Conservation (phyloP, 2,888 invertebrate genomes). For the Orchestes rusci region DNA sequence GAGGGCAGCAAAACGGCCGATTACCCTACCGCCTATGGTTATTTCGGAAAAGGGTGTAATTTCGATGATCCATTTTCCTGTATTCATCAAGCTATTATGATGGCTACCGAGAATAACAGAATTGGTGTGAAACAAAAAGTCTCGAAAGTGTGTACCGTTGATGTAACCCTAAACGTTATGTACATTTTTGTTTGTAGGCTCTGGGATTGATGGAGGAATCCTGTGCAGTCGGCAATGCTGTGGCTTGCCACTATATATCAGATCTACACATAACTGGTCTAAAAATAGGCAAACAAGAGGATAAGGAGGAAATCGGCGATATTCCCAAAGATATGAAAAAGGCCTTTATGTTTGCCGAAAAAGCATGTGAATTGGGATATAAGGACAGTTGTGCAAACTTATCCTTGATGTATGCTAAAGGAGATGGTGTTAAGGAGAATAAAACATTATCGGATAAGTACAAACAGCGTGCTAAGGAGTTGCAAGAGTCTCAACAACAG, state of each 20-base stretch:
- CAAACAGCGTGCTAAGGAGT: conserved; percentile 60
- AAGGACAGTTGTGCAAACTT: conserved; percentile 86
- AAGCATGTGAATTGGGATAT: conserved; percentile 78
- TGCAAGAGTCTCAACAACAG: conserved; percentile 64
- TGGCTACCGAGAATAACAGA: conserved; percentile 49
- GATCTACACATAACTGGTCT: conserved; percentile 60
- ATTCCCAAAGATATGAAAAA: conserved; percentile 63
- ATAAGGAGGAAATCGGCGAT: conserved; percentile 13
- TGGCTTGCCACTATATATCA: conserved; percentile 70
- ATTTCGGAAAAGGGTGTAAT: conserved; percentile 75
- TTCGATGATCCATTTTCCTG: conserved; percentile 64
- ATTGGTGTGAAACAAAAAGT: conserved; percentile 50
- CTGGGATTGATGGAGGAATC: conserved; percentile 48
- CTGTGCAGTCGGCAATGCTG: conserved; percentile 40
- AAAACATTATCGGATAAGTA: conserved; percentile 63
- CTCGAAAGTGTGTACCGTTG: conserved; percentile 42
- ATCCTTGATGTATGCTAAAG: conserved; percentile 77
- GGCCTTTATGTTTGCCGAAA: conserved; percentile 69
- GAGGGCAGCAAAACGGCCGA: conserved; percentile 55
- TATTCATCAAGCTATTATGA: conserved; percentile 64
- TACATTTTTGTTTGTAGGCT: conserved; percentile 38
- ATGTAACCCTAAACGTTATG: no score
- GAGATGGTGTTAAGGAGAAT: conserved; percentile 76
- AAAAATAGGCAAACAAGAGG: conserved; percentile 17
- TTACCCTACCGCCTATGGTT: conserved; percentile 51